Evolutionary conservation across 1,140 invertebrate genomes (phyloP), one percentile per base, ranked within the genome.

Genomic region (Cyclina sinensis): DNA sequence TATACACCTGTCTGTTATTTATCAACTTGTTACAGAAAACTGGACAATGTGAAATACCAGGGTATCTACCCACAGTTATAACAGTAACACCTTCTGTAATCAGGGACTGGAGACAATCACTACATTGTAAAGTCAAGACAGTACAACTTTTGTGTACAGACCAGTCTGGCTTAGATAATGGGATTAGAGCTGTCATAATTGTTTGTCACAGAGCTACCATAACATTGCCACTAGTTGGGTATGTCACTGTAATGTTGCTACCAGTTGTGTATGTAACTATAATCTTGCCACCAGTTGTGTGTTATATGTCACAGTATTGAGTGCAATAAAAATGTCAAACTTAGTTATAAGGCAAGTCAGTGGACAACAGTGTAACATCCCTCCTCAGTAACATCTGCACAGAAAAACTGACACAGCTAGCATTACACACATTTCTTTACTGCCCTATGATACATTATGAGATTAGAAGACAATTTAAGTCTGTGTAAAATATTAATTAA

Each of bases 281-380:
- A 37, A 37, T 37, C 12, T 70, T 70, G 35, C 65, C 37, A 70
- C 65, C 35, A 39, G 35, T 70, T 62, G n/a, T 18, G 57, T 24
- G n/a, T n/a, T n/a, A n/a, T n/a, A 27, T 62, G 57, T 27, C 57
- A 62, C 57, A 5, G 65, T 70, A 70, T 27, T n/a, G n/a, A 37
- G 32, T 35, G 32, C 32, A 70, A 70, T 70, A 70, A 70, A 37
- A 70, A 39, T 70, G 65, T 70, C 65, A 70, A 37, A 70, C 65
- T 37, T 21, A 37, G 12, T 27, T 70, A 70, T 62, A 27, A 62
- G 57, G 24, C 43, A 43, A 43, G 43, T 14, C 43, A 43, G 4
- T 43, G 43, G 43, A 14, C 14, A 43, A 7, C 43, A 43, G 4
- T 14, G 43, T 14, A 43, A 14, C 5, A 43, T 43, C 14, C 43